phyloP scores from a whole-genome alignment of 2,797 vertebrate genomes.

The Delichon dasypus region DNA sequence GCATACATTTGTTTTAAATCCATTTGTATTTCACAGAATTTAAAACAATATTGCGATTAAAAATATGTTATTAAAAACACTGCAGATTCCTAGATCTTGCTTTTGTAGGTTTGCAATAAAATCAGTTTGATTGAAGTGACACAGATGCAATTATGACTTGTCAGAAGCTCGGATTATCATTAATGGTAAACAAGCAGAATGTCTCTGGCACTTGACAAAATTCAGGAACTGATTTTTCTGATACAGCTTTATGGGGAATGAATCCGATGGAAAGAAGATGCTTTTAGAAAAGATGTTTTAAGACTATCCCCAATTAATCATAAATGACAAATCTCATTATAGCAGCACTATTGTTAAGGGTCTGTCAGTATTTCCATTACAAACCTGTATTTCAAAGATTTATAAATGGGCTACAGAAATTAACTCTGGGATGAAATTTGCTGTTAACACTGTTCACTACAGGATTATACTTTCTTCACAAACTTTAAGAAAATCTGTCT shows the following conservation, averaged over 20 bases:
- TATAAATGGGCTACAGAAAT: constrained; percentile 29
- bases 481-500: not conserved
- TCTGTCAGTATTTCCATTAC: constrained; percentile 49
- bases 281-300: constrained; percentile 61
- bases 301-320: constrained; percentile 55
- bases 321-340: constrained; percentile 50
- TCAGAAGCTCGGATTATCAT: constrained; percentile 64
- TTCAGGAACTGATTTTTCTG: constrained; percentile 47
- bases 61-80: constrained; percentile 38
- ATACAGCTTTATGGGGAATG: constrained; percentile 8
- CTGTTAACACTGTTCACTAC: not conserved
- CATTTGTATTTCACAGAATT: constrained; percentile 59
- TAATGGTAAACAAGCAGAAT: constrained; percentile 69
- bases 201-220: constrained; percentile 56
- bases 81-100: not conserved
- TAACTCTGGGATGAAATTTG: constrained; percentile 1
- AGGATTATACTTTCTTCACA: not conserved
- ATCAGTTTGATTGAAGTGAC: constrained; percentile 66
- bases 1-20: constrained; percentile 34
- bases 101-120: constrained; percentile 55
- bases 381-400: constrained; percentile 41
- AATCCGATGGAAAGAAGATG: constrained; percentile 42
- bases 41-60: constrained; percentile 50
- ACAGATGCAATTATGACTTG: constrained; percentile 62
- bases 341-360: constrained; percentile 6